phyloP scores from a whole-genome alignment of 2,113 vertebrate genomes.

The Procavia capensis region DNA sequence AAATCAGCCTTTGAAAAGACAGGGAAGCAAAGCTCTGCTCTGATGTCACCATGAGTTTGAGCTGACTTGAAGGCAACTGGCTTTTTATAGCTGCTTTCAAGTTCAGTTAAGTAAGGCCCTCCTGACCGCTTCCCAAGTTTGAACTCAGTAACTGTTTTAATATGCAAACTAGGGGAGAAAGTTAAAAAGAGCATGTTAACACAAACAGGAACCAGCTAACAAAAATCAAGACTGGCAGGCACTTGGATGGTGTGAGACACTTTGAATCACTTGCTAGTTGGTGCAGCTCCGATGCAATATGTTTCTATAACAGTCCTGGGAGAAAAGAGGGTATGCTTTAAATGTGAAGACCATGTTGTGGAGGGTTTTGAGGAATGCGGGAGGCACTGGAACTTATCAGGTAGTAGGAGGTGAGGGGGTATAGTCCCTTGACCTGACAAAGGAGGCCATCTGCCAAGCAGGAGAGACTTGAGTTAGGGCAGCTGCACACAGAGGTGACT shows the following conservation, averaged over 20 bases:
- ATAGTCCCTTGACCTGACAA: slow-evolving; percentile 50
- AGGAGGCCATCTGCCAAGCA: neutral
- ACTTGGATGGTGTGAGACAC: neutral
- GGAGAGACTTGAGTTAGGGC: neutral
- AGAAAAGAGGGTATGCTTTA: neutral
- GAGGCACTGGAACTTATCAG: neutral
- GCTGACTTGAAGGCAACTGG: neutral
- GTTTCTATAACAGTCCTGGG: neutral
- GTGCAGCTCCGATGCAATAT: rapidly evolving
- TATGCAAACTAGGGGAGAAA: neutral
- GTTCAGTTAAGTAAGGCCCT: neutral
- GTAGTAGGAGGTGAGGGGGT: neutral
- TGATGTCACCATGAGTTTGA: neutral
- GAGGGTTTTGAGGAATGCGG: neutral
- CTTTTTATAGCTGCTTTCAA: too few relatives aligned
- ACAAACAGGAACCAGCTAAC: neutral
- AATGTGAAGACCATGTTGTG: neutral
- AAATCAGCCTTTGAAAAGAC: neutral
- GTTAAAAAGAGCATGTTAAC: neutral
- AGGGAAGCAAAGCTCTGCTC: neutral
- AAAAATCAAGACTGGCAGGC: neutral
- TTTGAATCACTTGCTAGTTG: rapidly evolving
- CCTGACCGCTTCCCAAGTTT: neutral
- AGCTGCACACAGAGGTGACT: neutral
- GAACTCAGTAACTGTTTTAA: slow-evolving; percentile 4